These are phyloP conservation scores for Motacilla tschutschensis DNA, from an alignment of 2,113 vertebrate genomes.

Conservation along the genomic window DNA sequence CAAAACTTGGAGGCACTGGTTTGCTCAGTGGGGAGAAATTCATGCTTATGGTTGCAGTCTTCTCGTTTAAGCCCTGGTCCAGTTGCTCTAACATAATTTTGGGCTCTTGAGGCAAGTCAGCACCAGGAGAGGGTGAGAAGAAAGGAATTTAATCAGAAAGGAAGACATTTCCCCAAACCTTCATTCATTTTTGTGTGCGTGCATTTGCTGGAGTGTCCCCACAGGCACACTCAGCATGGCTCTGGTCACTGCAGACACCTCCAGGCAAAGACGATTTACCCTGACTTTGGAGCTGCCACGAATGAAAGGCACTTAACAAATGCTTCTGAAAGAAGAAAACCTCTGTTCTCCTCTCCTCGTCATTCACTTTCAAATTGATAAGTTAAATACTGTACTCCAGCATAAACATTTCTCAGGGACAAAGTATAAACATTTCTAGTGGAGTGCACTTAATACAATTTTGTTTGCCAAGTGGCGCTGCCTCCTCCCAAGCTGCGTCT, in stretches of 20 bases:
- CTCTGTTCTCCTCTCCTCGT: slow-evolving; percentile 14
- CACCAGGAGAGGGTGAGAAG: neutral
- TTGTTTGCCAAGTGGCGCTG: slow-evolving; percentile 47
- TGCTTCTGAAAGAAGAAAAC: slow-evolving; percentile 34
- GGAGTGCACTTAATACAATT: slow-evolving; percentile 62
- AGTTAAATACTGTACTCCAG: slow-evolving; percentile 56
- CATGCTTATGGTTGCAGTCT: neutral
- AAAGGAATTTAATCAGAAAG: neutral
- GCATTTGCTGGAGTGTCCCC: neutral
- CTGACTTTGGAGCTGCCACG: neutral
- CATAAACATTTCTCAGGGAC: slow-evolving; percentile 62
- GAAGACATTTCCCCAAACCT: neutral
- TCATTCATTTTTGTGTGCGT: neutral
- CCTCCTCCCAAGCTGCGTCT: slow-evolving; percentile 35
- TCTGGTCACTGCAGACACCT: neutral
- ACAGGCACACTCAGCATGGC: neutral
- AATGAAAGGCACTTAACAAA: slow-evolving; percentile 41
- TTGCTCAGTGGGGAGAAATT: neutral
- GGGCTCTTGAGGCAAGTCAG: neutral
- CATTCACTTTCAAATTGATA: slow-evolving; percentile 48
- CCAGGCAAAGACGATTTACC: neutral
- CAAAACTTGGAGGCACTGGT: neutral
- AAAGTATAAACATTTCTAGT: slow-evolving; percentile 63
- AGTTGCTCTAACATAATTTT: neutral
- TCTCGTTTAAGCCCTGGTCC: neutral